Percentiles rank a stretch among this genome's conserved stretches.
phyloP scores from a whole-genome alignment of 2,113 vertebrate genomes.

The Channa maculata region DNA sequence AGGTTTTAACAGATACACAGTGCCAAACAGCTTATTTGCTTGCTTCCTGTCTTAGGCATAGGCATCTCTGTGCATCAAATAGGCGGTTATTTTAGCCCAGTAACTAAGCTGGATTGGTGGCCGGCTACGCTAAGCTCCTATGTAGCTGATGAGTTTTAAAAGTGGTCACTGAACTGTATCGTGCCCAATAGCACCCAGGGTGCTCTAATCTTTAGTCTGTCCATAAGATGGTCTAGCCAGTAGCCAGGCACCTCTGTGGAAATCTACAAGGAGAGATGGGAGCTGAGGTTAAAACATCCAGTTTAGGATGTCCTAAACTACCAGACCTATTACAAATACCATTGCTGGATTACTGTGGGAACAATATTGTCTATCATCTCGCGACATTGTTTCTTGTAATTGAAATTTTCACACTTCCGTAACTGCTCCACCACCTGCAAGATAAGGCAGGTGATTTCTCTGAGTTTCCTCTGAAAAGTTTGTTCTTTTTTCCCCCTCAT shows the following conservation, averaged over 20 bases:
- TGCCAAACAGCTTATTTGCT: slow-evolving; percentile 6
- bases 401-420: not conserved
- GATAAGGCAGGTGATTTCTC: not conserved
- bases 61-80: slow-evolving; percentile 50
- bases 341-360: not conserved
- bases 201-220: slow-evolving; percentile 77
- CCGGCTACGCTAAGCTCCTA: slow-evolving; percentile 75
- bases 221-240: slow-evolving; percentile 71
- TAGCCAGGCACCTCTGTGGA: slow-evolving; percentile 43
- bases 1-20: slow-evolving; percentile 9
- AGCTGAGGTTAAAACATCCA: slow-evolving; percentile 48
- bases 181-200: slow-evolving; percentile 68
- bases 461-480: not conserved
- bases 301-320: not conserved
- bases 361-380: not conserved
- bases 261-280: slow-evolving; percentile 1
- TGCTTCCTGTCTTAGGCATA: slow-evolving; percentile 17
- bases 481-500: not conserved
- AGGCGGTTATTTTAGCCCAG: slow-evolving; percentile 76
- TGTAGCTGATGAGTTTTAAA: slow-evolving; percentile 83
- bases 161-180: slow-evolving; percentile 69
- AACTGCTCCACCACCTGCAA: not conserved
- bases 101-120: slow-evolving; percentile 79
- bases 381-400: not conserved
- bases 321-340: slow-evolving; percentile 6